Conservation (phyloP, 2,888 invertebrate genomes). For the Anaspis maculata region DNA sequence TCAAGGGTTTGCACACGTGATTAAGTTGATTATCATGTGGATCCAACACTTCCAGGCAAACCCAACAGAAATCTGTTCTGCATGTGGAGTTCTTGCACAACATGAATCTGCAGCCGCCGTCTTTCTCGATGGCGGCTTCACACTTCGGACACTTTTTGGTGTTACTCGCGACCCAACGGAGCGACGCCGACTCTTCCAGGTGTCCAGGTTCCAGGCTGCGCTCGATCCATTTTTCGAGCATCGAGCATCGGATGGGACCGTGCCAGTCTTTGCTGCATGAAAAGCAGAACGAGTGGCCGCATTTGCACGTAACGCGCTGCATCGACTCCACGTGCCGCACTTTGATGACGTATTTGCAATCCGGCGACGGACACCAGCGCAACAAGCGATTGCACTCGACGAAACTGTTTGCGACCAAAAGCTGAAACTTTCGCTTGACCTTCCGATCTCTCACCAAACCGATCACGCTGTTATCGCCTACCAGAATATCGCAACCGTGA, state of each 20-base stretch:
- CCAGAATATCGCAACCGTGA: slow-evolving; percentile 93
- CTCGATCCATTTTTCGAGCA: slow-evolving; percentile 93
- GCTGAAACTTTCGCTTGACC: slow-evolving; percentile 90
- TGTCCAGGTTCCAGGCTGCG: no score
- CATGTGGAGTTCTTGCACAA: slow-evolving; percentile 96
- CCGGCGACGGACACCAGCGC: slow-evolving; percentile 97
- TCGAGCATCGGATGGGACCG: slow-evolving; percentile 91
- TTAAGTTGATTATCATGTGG: slow-evolving; percentile 98
- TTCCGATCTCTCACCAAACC: slow-evolving; percentile 77
- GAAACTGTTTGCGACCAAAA: slow-evolving; percentile 96
- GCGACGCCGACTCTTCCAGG: slow-evolving; percentile 97
- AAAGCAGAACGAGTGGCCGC: slow-evolving; percentile 92
- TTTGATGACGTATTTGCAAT: slow-evolving; percentile 93
- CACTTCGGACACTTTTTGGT: slow-evolving; percentile 99
- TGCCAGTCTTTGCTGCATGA: slow-evolving; percentile 97
- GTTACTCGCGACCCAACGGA: slow-evolving; percentile 99
- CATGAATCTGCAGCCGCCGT: slow-evolving; percentile 99
- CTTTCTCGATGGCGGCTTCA: slow-evolving; percentile 92
- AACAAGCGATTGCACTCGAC: slow-evolving; percentile 95
- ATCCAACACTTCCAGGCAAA: slow-evolving; percentile 97
- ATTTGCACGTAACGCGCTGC: slow-evolving; percentile 87
- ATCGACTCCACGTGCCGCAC: slow-evolving; percentile 84
- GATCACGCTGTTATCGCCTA: slow-evolving; percentile 96
- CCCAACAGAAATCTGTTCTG: slow-evolving; percentile 98
- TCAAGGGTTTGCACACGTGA: slow-evolving; percentile 93